Base-by-base conservation (phyloP, 1,140 invertebrate species). In the Leguminivora glycinivorella region DNA sequence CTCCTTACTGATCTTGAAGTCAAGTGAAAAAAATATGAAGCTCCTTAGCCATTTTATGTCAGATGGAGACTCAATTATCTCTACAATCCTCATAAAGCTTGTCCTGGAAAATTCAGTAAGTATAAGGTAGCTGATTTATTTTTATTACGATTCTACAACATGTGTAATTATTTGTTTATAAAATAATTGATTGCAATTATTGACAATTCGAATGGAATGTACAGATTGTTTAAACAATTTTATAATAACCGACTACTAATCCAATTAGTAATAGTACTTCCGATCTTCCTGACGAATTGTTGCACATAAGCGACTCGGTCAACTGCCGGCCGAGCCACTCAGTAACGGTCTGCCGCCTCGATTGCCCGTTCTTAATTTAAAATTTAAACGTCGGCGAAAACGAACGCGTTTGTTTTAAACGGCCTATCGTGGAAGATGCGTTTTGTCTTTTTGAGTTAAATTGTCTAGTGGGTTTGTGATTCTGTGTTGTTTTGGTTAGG, bases 401-500 rank as follows among this genome's bases (percentile, higher is more conserved):
- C 25, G 58, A 4, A 4, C 19, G 34, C 12, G 58, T 63, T n/a
- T 47, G 22, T 67, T 67, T 67, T 4, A 25, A 38, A 4, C 66
- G 19, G 66, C 19, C 56, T 29, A 26, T n/a, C 26, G 58, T 63
- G 58, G 47, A 52, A 10, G 19, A 68, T 29, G 2, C 47, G 66
- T 47, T 72, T 60, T 72, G 34, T 60, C 69, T 66, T 34, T 52
- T 69, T 26, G 0, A 52, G 9, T 52, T 52, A 22, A 52, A 38
- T 0, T 3, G 14, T 2, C 14, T 22, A 52, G 47, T 52, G 47
- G 7, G 17, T 52, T 22, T 72, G 70, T 72, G 72, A 71, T 60
- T 60, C 70, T 52, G 70, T 60, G 58, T 29, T 63, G n/a, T 63
- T 71, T 40, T 66, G 26, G 25, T 29, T 47, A 60, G 12, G n/a